Evolutionary conservation across 92 coral and sea anemone species (phyloP).

Genomic region (Epizoanthus scotinus): DNA sequence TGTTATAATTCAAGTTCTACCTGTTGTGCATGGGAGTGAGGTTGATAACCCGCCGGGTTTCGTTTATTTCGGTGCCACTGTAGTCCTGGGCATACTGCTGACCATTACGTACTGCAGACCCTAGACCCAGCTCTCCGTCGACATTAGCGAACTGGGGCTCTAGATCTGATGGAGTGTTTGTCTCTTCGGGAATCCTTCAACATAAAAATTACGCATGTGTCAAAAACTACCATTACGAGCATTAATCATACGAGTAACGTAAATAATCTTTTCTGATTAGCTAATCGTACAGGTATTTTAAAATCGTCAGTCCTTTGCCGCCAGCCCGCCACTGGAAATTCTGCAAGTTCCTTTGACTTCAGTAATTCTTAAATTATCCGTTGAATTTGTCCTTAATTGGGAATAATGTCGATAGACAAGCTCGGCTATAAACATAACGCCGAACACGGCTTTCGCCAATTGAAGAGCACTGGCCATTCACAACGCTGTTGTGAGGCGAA

Average conservation of each 20-base stretch:
- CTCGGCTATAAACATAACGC: no score
- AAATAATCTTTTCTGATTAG: background rate
- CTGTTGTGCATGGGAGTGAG: slow-evolving; percentile 38
- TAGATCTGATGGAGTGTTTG: background rate
- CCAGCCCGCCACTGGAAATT: no score
- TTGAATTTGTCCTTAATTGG: no score
- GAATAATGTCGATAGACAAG: no score
- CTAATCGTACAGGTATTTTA: background rate
- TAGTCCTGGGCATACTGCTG: background rate
- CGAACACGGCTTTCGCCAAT: no score
- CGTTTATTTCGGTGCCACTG: slow-evolving; percentile 12
- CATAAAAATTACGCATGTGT: background rate
- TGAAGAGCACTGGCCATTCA: no score
- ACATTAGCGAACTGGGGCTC: slow-evolving; percentile 14
- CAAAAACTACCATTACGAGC: background rate
- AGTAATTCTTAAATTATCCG: no score
- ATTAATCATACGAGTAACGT: background rate
- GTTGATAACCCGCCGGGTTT: slow-evolving; percentile 27
- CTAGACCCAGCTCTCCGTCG: slow-evolving; percentile 28
- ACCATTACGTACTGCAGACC: background rate
- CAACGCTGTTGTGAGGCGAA: no score
- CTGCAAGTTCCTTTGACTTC: no score
- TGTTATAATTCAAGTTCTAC: background rate
- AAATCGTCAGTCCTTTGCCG: no score
- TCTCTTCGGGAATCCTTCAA: slow-evolving; percentile 31